phyloP scores from a whole-genome alignment of 2,797 vertebrate species.

The Lophotriccus pileatus region DNA sequence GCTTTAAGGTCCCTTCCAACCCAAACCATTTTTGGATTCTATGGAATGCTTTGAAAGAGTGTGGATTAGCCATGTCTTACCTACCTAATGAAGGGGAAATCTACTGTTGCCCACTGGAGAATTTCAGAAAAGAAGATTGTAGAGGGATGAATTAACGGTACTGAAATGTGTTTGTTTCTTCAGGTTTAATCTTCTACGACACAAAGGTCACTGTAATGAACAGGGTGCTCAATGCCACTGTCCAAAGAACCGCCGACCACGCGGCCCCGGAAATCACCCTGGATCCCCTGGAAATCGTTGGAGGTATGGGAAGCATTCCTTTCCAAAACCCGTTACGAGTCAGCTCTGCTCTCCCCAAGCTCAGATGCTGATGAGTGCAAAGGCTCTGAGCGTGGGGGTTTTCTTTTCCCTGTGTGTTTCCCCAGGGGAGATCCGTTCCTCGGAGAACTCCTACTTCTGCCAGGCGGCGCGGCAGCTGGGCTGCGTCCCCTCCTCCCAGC shows the following conservation, averaged over 20 bases:
- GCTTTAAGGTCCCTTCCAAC: neutral
- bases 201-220: slow-evolving; percentile 97
- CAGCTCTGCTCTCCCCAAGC: neutral
- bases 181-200: slow-evolving; percentile 94
- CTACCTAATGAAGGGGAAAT: neutral
- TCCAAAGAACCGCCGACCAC: slow-evolving; percentile 95
- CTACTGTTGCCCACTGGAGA: accelerated
- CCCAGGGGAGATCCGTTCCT: slow-evolving; percentile 89
- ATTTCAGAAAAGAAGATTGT: neutral
- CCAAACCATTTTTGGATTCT: neutral
- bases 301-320: slow-evolving; percentile 75
- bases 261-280: slow-evolving; percentile 96
- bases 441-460: slow-evolving; percentile 97
- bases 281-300: slow-evolving; percentile 95
- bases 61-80: neutral
- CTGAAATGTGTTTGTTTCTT: neutral
- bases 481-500: slow-evolving; percentile 92
- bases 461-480: slow-evolving; percentile 93
- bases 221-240: slow-evolving; percentile 91
- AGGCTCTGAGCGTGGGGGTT: too few relatives aligned
- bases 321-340: accelerated
- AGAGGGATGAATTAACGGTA: neutral
- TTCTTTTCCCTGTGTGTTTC: neutral
- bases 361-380: accelerated
- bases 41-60: accelerated